Percentiles rank a stretch among this genome's conserved stretches.
Evolutionary conservation across 1,140 invertebrate species (phyloP).

Genomic region (Micrasema minimum): DNA sequence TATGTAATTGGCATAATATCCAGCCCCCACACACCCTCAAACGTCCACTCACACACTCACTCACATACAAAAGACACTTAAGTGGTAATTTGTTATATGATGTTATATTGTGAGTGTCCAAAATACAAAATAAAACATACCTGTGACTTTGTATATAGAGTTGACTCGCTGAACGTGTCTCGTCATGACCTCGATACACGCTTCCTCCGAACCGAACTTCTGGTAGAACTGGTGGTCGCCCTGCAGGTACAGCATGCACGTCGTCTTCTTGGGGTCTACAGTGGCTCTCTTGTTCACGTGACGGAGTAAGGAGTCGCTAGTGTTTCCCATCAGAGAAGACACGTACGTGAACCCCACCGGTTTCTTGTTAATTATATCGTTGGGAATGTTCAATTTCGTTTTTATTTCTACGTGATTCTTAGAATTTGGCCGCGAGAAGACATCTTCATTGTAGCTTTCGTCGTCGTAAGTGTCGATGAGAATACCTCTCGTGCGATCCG

Average conservation of each 20-base stretch:
- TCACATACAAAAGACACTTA: too few species aligned
- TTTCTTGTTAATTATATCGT: conserved; percentile 65
- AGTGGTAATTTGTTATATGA: not conserved
- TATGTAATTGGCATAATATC: too few species aligned
- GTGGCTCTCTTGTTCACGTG: conserved; percentile 78
- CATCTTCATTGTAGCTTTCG: conserved; percentile 62
- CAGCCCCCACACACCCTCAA: too few species aligned
- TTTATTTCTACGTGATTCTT: conserved; percentile 73
- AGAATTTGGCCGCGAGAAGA: conserved; percentile 68
- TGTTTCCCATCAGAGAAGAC: conserved; percentile 61
- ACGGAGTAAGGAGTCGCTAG: conserved; percentile 66
- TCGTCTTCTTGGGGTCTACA: conserved; percentile 82
- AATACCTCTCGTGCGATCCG: conserved; percentile 52
- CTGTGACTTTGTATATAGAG: conserved; percentile 89
- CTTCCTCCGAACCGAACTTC: conserved; percentile 91
- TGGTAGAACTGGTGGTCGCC: conserved; percentile 95
- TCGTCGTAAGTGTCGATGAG: conserved; percentile 56
- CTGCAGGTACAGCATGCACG: conserved; percentile 93
- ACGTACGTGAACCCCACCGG: conserved; percentile 63
- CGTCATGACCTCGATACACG: conserved; percentile 95
- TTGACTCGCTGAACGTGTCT: conserved; percentile 94
- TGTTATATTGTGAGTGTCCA: not conserved
- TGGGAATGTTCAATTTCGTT: conserved; percentile 66
- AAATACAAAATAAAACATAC: conserved; percentile 61
- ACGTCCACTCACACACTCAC: too few species aligned